Conservation (phyloP, 2,888 invertebrate genomes). For the Cynaeus angustus region DNA sequence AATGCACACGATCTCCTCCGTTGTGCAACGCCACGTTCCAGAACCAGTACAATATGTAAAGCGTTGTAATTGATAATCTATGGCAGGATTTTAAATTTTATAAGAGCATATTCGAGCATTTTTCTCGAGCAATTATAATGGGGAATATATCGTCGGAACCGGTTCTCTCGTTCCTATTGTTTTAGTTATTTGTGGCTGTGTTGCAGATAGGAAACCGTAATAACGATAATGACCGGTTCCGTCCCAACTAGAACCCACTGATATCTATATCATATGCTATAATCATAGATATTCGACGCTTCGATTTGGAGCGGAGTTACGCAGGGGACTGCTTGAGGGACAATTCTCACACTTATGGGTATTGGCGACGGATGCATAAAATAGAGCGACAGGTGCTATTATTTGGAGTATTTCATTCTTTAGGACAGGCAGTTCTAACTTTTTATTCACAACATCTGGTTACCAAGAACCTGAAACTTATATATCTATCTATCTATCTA, state of each 20-base stretch:
- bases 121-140: conserved; percentile 39
- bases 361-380: neutral
- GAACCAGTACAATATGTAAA: conserved; percentile 8
- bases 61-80: conserved; percentile 31
- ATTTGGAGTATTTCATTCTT: too few species aligned
- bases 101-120: conserved; percentile 39
- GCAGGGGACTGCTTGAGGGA: neutral
- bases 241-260: conserved; percentile 34
- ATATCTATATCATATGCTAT: conserved; percentile 39
- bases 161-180: conserved; percentile 48
- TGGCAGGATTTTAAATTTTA: conserved; percentile 29
- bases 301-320: conserved; percentile 1
- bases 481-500: too few species aligned
- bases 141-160: conserved; percentile 25
- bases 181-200: conserved; percentile 49
- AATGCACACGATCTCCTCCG: conserved; percentile 17
- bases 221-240: conserved; percentile 50
- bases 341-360: neutral
- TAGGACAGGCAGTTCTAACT: too few species aligned
- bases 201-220: conserved; percentile 47
- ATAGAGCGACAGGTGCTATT: too few species aligned
- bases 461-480: too few species aligned
- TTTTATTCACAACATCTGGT: too few species aligned
- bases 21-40: conserved; percentile 6
- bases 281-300: conserved; percentile 19